These are phyloP conservation scores for Tipula lateralis DNA, from an alignment of 2,888 invertebrate species.

Conservation along the genomic window DNA sequence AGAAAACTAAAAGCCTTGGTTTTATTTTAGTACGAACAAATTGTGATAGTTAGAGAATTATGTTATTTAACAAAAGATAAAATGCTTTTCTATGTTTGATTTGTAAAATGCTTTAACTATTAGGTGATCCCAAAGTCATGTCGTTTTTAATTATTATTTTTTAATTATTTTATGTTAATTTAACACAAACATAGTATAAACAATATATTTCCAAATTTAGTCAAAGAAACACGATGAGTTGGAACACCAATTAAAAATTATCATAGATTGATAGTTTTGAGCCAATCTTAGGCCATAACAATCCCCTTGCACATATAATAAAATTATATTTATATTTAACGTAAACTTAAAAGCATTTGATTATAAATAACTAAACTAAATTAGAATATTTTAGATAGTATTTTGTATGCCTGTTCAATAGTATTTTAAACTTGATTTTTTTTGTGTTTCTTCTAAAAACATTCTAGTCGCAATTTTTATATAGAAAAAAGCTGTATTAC, in stretches of 20 bases:
- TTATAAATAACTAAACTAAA: background rate
- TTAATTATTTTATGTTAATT: background rate
- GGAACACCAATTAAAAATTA: background rate
- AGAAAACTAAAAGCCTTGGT: conserved; percentile 35
- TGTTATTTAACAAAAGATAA: background rate
- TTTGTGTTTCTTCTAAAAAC: background rate
- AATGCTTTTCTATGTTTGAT: background rate
- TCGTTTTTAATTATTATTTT: background rate
- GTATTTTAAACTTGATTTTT: background rate
- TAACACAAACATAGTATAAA: background rate
- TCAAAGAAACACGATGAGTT: background rate
- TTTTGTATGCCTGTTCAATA: background rate
- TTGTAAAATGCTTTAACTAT: conserved; percentile 2
- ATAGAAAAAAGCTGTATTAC: background rate
- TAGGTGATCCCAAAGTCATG: background rate
- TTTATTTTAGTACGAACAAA: background rate
- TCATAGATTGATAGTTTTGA: background rate
- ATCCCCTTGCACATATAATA: background rate
- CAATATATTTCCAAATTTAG: background rate
- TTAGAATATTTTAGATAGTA: background rate
- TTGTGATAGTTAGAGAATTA: background rate
- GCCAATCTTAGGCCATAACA: background rate
- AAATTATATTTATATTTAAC: background rate
- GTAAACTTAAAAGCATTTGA: background rate
- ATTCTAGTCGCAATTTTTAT: conserved; percentile 19